A percentile compares a stretch with the other conserved stretches of the same genome.
These are phyloP conservation scores for Corythornis madagascariensis DNA, from an alignment of 2,113 vertebrate species.

Conservation along the genomic window DNA sequence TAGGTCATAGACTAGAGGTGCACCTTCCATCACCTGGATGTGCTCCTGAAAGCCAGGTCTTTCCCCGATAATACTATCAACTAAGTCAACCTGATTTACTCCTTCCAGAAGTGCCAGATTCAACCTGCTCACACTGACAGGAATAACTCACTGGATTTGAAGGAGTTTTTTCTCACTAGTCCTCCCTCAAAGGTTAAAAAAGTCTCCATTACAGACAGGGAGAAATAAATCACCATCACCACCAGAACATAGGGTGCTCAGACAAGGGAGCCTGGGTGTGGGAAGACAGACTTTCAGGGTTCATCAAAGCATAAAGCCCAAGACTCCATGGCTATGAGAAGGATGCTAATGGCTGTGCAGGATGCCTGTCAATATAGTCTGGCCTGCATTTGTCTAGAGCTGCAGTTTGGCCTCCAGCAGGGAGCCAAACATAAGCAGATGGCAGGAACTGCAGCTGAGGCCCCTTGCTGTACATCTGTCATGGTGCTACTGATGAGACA, in stretches of 20 bases:
- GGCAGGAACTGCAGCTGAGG: neutral
- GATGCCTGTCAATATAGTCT: accelerated
- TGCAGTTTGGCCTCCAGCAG: neutral
- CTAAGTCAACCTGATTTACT: neutral
- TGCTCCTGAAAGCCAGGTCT: neutral
- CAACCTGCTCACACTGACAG: neutral
- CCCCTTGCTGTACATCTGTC: neutral
- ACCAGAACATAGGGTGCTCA: neutral
- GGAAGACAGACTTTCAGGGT: neutral
- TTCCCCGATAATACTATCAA: neutral
- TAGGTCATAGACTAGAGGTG: neutral
- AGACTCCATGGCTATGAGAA: neutral
- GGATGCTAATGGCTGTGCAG: neutral
- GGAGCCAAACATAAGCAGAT: accelerated
- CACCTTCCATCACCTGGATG: neutral
- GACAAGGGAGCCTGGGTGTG: accelerated
- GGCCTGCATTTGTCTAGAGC: neutral
- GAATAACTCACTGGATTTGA: neutral
- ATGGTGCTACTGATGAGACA: accelerated
- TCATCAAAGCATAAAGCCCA: neutral
- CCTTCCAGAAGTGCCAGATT: neutral
- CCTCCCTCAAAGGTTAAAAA: neutral
- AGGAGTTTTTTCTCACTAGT: neutral
- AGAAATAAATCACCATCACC: neutral
- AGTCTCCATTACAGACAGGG: neutral